phyloP scores from a whole-genome alignment of 1,140 invertebrate genomes.

The Microplitis demolitor region DNA sequence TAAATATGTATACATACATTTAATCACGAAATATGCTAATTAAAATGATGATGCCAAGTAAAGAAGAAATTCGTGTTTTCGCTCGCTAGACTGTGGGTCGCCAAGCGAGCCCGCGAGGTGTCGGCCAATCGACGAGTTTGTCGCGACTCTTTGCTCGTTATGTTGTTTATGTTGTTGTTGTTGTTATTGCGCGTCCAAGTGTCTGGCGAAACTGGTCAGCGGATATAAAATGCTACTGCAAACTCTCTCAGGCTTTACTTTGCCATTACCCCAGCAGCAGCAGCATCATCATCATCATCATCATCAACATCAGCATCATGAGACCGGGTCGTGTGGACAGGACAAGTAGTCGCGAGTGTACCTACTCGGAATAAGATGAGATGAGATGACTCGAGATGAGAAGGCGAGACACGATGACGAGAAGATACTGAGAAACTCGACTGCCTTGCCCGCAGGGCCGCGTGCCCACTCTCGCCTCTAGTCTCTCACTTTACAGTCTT shows the following conservation, averaged over 20 bases:
- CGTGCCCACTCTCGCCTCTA: not conserved
- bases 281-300: too few relatives aligned
- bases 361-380: not conserved
- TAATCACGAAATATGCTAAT: not conserved
- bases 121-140: constrained; percentile 29
- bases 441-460: constrained; percentile 39
- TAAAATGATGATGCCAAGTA: not conserved
- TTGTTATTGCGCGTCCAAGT: constrained; percentile 22
- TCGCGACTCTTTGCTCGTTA: not conserved
- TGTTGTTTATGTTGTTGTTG: too few relatives aligned
- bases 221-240: not conserved
- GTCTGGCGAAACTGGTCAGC: constrained; percentile 21
- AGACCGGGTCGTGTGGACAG: too few relatives aligned
- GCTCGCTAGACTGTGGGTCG: constrained; percentile 46
- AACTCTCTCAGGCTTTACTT: not conserved
- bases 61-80: constrained; percentile 12
- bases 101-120: constrained; percentile 41
- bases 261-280: not conserved
- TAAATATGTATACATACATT: too few relatives aligned
- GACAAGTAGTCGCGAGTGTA: not conserved
- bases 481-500: constrained; percentile 26
- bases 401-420: not conserved
- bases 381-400: constrained; percentile 6
- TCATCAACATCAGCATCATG: too few relatives aligned
- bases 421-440: constrained; percentile 36